These are phyloP conservation scores for Smutsia gigantea DNA, from an alignment of 2,797 vertebrate genomes.

Conservation along the genomic window DNA sequence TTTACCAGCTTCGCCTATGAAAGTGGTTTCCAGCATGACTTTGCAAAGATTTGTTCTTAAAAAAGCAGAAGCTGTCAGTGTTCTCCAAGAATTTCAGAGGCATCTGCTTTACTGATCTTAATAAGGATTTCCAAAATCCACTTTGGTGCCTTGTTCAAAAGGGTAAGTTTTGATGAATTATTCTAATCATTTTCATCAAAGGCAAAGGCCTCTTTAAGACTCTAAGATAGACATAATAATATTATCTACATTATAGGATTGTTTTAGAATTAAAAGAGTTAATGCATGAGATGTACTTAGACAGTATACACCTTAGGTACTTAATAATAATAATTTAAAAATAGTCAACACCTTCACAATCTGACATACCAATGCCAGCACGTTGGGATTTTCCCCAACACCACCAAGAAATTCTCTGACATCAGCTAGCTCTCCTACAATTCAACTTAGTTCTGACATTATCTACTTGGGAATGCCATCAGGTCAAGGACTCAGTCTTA, in stretches of 20 bases:
- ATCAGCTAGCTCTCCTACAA: neutral
- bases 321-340: slow-evolving; percentile 22
- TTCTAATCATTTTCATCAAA: slow-evolving; percentile 45
- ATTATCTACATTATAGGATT: neutral
- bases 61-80: neutral
- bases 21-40: neutral
- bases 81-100: slow-evolving; percentile 29
- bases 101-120: neutral
- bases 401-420: neutral
- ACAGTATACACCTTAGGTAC: neutral
- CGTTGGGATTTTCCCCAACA: accelerated
- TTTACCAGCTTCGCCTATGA: neutral
- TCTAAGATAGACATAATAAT: neutral
- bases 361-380: neutral
- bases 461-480: neutral
- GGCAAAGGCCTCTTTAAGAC: neutral
- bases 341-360: neutral
- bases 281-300: neutral
- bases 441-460: neutral
- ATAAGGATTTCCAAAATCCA: slow-evolving; percentile 20
- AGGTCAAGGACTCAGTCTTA: neutral
- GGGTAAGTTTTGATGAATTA: neutral
- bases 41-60: neutral
- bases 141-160: slow-evolving; percentile 39
- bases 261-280: slow-evolving; percentile 28